Percentiles rank a stretch among this genome's conserved stretches.
Evolutionary conservation across 2,797 vertebrate genomes (phyloP).

Genomic region (Lepus townsendii): DNA sequence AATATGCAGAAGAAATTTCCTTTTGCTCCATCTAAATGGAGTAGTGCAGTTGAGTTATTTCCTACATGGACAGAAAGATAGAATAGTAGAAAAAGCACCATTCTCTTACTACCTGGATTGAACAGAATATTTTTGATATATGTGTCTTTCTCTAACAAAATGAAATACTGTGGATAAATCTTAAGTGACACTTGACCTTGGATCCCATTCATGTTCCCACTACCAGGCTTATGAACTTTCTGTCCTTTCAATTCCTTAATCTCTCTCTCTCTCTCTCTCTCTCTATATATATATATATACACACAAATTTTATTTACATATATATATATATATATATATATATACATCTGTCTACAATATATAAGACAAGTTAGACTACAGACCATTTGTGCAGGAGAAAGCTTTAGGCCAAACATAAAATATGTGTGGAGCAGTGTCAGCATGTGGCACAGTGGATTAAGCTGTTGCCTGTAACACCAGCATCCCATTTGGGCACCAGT

Average conservation of each 20-base stretch:
- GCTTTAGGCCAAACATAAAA: too few relatives aligned
- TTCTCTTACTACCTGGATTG: not conserved
- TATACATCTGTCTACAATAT: not conserved
- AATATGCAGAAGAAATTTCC: conserved; percentile 12
- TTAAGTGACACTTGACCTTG: not conserved
- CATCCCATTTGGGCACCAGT: too few relatives aligned
- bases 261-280: not conserved
- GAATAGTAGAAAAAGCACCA: not conserved
- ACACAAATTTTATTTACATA: not conserved
- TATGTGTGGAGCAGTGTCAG: too few relatives aligned
- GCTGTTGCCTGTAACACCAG: too few relatives aligned
- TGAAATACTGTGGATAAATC: not conserved
- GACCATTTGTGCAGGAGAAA: too few relatives aligned
- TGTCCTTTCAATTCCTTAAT: not conserved
- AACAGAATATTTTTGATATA: not conserved
- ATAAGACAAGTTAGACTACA: too few relatives aligned
- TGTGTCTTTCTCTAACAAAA: conserved; percentile 19
- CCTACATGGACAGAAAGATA: not conserved
- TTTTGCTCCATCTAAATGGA: conserved; percentile 15
- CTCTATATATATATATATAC: not conserved
- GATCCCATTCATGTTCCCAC: not conserved
- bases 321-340: not conserved
- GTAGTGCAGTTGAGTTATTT: not conserved
- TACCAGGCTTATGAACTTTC: not conserved
- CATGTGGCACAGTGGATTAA: too few relatives aligned